These are phyloP conservation scores for Diachasma alloeum DNA, from an alignment of 1,140 invertebrate species.

Conservation along the genomic window DNA sequence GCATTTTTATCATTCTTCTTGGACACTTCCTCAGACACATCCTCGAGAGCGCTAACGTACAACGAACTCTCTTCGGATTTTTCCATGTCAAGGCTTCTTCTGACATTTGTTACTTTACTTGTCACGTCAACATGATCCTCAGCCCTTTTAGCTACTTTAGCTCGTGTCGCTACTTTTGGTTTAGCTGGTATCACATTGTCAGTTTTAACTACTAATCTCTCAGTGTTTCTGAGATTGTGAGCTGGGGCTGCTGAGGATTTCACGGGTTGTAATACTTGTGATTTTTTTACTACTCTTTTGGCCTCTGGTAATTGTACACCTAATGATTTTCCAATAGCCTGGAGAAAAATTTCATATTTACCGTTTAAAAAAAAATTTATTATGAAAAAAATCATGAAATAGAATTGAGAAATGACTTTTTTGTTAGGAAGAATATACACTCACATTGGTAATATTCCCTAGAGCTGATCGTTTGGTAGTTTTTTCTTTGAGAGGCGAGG, in stretches of 20 bases:
- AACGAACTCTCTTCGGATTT: conserved; percentile 73
- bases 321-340: conserved; percentile 57
- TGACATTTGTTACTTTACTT: conserved; percentile 13
- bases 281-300: conserved; percentile 48
- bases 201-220: conserved; percentile 34
- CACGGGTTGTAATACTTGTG: conserved; percentile 30
- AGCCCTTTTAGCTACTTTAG: conserved; percentile 48
- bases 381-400: neutral
- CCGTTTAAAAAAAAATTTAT: neutral
- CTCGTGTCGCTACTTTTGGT: conserved; percentile 36
- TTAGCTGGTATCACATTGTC: conserved; percentile 29
- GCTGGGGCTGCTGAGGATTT: conserved; percentile 25
- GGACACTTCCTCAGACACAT: conserved; percentile 59
- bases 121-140: conserved; percentile 45
- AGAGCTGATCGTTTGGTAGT: conserved; percentile 75
- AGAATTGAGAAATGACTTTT: conserved; percentile 2
- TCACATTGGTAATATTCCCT: conserved; percentile 80
- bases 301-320: conserved; percentile 44
- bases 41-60: conserved; percentile 80
- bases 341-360: conserved; percentile 9
- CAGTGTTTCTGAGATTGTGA: conserved; percentile 32
- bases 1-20: conserved; percentile 34
- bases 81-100: conserved; percentile 63
- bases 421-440: conserved; percentile 21
- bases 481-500: conserved; percentile 61